These are phyloP conservation scores for Pachliopta kotzebuea DNA, from an alignment of 2,888 invertebrate genomes.

Conservation along the genomic window DNA sequence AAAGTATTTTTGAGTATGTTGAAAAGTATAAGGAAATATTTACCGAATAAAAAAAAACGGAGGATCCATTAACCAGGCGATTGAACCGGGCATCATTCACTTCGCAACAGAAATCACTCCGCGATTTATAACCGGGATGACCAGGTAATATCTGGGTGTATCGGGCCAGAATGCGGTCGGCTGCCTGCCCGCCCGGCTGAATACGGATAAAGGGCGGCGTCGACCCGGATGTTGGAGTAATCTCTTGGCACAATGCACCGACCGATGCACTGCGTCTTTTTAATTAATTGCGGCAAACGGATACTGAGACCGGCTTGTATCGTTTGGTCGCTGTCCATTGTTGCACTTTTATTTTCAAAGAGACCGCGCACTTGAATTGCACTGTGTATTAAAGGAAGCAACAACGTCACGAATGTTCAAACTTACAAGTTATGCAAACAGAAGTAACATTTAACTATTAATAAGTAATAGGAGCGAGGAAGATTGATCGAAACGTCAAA, in stretches of 20 bases:
- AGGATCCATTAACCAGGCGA: slow-evolving; percentile 10
- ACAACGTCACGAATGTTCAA: too few species aligned
- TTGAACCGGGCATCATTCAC: slow-evolving; percentile 13
- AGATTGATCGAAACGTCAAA: too few species aligned
- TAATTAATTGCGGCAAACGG: slow-evolving; percentile 24
- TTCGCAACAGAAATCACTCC: slow-evolving; percentile 27
- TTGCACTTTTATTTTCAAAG: not conserved
- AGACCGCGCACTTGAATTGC: not conserved
- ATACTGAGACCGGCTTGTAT: slow-evolving; percentile 11
- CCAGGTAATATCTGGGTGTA: slow-evolving; percentile 40
- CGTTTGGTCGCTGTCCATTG: not conserved
- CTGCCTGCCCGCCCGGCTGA: slow-evolving; percentile 56
- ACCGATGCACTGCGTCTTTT: slow-evolving; percentile 27
- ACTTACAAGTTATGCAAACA: too few species aligned
- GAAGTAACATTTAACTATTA: too few species aligned
- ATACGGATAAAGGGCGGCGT: slow-evolving; percentile 54
- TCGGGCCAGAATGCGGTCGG: slow-evolving; percentile 41
- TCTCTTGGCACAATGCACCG: slow-evolving; percentile 28
- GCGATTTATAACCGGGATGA: slow-evolving; percentile 32
- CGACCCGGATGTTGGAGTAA: slow-evolving; percentile 38
- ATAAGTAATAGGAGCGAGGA: too few species aligned
- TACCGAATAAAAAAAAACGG: not conserved
- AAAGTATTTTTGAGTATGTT: too few species aligned
- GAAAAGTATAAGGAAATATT: not conserved
- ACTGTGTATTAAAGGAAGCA: not conserved